Percentiles rank a stretch among this genome's conserved stretches.
Evolutionary conservation across 2,113 vertebrate species (phyloP).

Genomic region (Chiloscyllium plagiosum): DNA sequence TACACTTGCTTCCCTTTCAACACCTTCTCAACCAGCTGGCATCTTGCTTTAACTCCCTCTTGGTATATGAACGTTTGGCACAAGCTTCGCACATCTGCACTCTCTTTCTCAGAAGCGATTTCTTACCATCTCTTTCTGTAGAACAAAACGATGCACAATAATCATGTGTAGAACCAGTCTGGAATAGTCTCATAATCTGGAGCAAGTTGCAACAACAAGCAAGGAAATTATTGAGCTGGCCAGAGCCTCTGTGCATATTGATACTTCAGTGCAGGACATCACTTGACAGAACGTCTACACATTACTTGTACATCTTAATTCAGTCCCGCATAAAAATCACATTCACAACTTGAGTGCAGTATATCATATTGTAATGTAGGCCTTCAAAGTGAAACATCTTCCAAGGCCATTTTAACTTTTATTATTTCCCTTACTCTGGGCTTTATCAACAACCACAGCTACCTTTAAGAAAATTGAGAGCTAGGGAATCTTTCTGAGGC

Average conservation of each 20-base stretch:
- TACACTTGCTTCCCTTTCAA: neutral
- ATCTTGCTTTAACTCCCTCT: neutral
- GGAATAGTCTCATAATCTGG: too few species aligned
- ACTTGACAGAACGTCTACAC: too few species aligned
- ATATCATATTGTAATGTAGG: neutral
- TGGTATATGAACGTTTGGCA: neutral
- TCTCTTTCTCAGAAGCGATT: neutral
- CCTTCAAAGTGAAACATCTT: neutral
- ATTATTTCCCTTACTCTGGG: neutral
- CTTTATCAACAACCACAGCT: neutral
- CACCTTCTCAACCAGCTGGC: neutral
- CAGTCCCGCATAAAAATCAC: neutral
- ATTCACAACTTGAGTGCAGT: neutral
- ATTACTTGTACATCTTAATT: neutral
- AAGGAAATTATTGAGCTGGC: neutral
- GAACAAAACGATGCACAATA: too few species aligned
- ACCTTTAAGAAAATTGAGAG: neutral
- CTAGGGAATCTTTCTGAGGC: neutral
- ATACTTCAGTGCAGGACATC: neutral
- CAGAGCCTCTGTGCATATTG: neutral
- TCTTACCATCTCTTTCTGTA: neutral
- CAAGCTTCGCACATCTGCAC: neutral
- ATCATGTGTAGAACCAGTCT: too few species aligned
- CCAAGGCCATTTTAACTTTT: neutral
- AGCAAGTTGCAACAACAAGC: too few species aligned